Evolutionary conservation across 2,113 vertebrate species (phyloP).

Genomic region (Laticauda laticaudata): DNA sequence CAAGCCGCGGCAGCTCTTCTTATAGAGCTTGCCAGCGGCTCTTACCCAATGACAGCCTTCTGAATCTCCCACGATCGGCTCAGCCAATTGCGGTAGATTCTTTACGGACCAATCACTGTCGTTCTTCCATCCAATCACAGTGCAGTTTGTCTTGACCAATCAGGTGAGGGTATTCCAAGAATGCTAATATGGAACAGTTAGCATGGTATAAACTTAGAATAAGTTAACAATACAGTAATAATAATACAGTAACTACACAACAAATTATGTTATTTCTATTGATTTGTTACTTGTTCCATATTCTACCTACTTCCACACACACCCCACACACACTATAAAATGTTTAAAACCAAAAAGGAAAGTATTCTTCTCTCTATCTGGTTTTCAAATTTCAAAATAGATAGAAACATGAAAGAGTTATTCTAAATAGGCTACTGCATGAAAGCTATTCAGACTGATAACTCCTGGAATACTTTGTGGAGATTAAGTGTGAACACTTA

Average conservation of each 20-base stretch:
- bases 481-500: neutral
- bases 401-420: slow-evolving; percentile 25
- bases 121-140: too few species aligned
- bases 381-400: slow-evolving; percentile 13
- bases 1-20: too few species aligned
- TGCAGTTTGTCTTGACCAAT: too few species aligned
- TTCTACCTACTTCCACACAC: neutral
- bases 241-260: neutral
- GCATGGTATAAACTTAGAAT: neutral
- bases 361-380: slow-evolving; percentile 3
- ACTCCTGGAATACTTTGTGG: slow-evolving; percentile 29
- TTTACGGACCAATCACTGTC: too few species aligned
- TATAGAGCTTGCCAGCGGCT: too few species aligned
- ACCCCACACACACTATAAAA: too few species aligned
- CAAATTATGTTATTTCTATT: neutral
- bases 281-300: neutral
- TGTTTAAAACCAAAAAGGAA: neutral
- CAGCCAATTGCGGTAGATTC: too few species aligned
- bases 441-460: slow-evolving; percentile 47
- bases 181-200: neutral
- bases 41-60: too few species aligned
- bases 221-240: neutral
- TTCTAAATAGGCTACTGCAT: slow-evolving; percentile 41
- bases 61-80: too few species aligned
- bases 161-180: too few species aligned